Percentiles rank a stretch among this genome's conserved stretches.
These are phyloP conservation scores for Chymomyza amoena DNA, from an alignment of 2,888 invertebrate species.

Conservation along the genomic window DNA sequence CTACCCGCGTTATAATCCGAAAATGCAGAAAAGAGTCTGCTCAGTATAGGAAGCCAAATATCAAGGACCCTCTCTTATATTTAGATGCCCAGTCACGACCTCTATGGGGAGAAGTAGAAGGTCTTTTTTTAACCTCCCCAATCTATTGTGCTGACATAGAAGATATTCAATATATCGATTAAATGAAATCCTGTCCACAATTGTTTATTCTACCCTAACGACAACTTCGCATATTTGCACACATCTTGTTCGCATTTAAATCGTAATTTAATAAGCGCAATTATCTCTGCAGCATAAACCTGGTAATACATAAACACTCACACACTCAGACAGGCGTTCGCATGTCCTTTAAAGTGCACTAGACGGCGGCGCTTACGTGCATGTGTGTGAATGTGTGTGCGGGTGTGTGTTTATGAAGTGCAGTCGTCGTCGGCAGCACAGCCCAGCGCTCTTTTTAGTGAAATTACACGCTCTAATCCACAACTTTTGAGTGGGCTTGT, in stretches of 20 bases:
- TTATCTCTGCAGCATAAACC: not conserved
- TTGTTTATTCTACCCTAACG: too few relatives aligned
- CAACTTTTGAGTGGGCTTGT: slow-evolving; percentile 55
- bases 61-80: too few relatives aligned
- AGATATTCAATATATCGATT: too few relatives aligned
- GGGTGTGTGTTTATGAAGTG: slow-evolving; percentile 35
- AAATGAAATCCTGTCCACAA: too few relatives aligned
- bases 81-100: too few relatives aligned
- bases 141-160: too few relatives aligned
- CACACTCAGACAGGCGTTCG: not conserved
- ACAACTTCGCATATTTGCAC: not conserved
- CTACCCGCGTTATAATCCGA: too few relatives aligned
- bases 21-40: too few relatives aligned
- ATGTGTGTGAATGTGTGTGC: slow-evolving; percentile 10
- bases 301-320: not conserved
- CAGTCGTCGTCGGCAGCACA: slow-evolving; percentile 19
- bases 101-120: too few relatives aligned
- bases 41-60: too few relatives aligned
- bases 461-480: slow-evolving; percentile 70
- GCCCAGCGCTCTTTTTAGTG: slow-evolving; percentile 55
- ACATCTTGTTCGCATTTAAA: not conserved
- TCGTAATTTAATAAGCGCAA: not conserved
- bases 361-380: slow-evolving; percentile 11
- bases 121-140: too few relatives aligned
- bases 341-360: slow-evolving; percentile 11